Percentiles rank a stretch among this genome's conserved stretches.
Conservation (phyloP, 1,140 invertebrate species). For the Hesperophylax magnus region DNA sequence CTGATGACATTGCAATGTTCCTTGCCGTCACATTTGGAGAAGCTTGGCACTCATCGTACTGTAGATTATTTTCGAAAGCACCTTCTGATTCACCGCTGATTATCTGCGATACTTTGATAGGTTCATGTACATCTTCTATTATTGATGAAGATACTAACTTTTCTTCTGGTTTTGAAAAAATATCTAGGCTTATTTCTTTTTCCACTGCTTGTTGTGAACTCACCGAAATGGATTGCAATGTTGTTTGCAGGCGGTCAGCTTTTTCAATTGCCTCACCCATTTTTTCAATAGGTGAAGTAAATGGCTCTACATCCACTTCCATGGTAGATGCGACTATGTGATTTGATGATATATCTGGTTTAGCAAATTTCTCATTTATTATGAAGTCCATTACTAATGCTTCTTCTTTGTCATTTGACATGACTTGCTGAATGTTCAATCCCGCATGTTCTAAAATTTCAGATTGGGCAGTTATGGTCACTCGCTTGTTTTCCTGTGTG, state of each 20-base stretch:
- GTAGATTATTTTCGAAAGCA: conserved; percentile 20
- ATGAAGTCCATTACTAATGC: conserved; percentile 68
- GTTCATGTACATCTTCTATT: conserved; percentile 40
- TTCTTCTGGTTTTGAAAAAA: conserved; percentile 57
- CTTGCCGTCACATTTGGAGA: conserved; percentile 44
- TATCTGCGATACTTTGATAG: conserved; percentile 51
- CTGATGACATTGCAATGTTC: conserved; percentile 47
- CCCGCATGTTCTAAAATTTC: conserved; percentile 69
- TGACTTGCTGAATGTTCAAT: conserved; percentile 69
- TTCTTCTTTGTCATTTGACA: conserved; percentile 72
- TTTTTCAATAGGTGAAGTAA: conserved; percentile 38
- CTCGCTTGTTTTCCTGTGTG: conserved; percentile 62
- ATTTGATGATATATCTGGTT: conserved; percentile 47
- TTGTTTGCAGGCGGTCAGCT: conserved; percentile 45
- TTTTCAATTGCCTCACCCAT: conserved; percentile 41
- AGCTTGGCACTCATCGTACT: conserved; percentile 24
- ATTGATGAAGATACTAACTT: conserved; percentile 49
- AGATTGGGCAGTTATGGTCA: conserved; percentile 65
- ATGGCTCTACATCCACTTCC: conserved; percentile 43
- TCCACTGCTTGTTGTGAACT: conserved; percentile 48
- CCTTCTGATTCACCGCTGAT: conserved; percentile 50
- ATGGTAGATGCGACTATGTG: conserved; percentile 48
- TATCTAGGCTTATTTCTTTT: conserved; percentile 58
- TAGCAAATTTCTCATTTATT: conserved; percentile 59
- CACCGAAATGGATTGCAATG: conserved; percentile 42